Conservation (phyloP, 2,888 invertebrate species). For the Drosophila meridionalis region DNA sequence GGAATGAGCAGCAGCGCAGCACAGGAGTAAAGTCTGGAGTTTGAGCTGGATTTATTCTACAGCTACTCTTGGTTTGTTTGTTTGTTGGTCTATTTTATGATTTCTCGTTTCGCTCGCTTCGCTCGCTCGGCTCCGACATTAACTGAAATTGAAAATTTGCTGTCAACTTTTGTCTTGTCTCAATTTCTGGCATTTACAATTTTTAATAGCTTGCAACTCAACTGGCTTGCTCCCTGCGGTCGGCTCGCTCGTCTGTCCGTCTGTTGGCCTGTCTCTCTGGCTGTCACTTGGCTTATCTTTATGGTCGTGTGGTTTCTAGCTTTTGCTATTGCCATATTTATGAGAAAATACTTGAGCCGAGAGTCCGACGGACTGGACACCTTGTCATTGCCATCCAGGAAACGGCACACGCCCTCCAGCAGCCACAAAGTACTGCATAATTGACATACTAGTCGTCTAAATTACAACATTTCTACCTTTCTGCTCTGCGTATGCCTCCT, state of each 20-base stretch:
- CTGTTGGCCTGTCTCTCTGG: conserved; percentile 3
- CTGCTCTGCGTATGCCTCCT: neutral
- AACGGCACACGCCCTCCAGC: neutral
- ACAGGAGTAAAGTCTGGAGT: conserved; percentile 4
- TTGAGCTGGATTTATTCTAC: conserved; percentile 26
- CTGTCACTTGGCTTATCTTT: conserved; percentile 48
- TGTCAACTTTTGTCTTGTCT: conserved; percentile 66
- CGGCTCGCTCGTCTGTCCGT: conserved; percentile 5
- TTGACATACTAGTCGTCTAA: conserved; percentile 55
- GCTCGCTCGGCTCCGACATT: conserved; percentile 28
- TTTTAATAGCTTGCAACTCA: conserved; percentile 63
- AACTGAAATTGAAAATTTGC: conserved; percentile 76
- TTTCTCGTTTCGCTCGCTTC: conserved; percentile 33
- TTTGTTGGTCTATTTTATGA: conserved; percentile 51
- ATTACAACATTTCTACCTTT: conserved; percentile 40
- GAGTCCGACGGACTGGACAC: neutral
- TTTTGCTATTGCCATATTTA: conserved; percentile 34
- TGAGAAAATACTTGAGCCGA: conserved; percentile 41
- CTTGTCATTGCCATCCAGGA: conserved; percentile 29
- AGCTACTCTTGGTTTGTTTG: conserved; percentile 37
- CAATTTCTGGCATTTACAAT: conserved; percentile 74
- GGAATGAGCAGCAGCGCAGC: conserved; percentile 26
- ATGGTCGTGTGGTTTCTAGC: conserved; percentile 49
- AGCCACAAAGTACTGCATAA: conserved; percentile 54
- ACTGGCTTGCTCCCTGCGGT: conserved; percentile 26